Conservation (phyloP, 2,797 vertebrate genomes). For the Molossus alvarezi region DNA sequence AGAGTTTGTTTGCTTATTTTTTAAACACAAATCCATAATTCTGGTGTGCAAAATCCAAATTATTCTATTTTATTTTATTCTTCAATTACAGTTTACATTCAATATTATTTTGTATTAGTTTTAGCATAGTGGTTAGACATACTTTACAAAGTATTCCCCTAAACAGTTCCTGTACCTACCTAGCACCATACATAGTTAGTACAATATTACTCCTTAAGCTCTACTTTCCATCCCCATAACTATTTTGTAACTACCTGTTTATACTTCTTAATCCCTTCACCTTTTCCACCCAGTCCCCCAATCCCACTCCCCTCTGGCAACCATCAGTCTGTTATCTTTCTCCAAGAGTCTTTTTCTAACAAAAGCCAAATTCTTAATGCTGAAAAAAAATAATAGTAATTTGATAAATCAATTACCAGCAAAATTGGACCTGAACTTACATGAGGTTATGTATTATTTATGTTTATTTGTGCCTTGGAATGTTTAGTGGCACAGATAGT, state of each 20-base stretch:
- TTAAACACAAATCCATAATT: not conserved
- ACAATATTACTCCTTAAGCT: not conserved
- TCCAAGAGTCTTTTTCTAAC: not conserved
- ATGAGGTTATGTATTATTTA: not conserved
- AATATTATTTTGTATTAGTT: not conserved
- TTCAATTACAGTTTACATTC: not conserved
- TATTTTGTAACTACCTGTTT: not conserved
- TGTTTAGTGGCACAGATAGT: not conserved
- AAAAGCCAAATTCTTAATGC: slow-evolving; percentile 22
- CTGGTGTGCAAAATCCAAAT: slow-evolving; percentile 8
- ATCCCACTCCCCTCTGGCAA: not conserved
- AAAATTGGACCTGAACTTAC: not conserved
- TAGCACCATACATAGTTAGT: not conserved
- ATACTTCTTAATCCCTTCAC: not conserved
- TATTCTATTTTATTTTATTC: not conserved
- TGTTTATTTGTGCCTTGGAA: not conserved
- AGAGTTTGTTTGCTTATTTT: not conserved
- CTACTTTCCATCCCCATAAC: not conserved
- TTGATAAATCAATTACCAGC: not conserved
- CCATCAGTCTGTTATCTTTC: not conserved
- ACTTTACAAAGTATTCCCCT: not conserved
- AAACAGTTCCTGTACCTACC: not conserved
- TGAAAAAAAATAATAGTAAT: not conserved
- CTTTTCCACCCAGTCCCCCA: not conserved
- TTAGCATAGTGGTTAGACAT: not conserved